phyloP scores from a whole-genome alignment of 1,140 invertebrate species.

The Drosophila ogumai region DNA sequence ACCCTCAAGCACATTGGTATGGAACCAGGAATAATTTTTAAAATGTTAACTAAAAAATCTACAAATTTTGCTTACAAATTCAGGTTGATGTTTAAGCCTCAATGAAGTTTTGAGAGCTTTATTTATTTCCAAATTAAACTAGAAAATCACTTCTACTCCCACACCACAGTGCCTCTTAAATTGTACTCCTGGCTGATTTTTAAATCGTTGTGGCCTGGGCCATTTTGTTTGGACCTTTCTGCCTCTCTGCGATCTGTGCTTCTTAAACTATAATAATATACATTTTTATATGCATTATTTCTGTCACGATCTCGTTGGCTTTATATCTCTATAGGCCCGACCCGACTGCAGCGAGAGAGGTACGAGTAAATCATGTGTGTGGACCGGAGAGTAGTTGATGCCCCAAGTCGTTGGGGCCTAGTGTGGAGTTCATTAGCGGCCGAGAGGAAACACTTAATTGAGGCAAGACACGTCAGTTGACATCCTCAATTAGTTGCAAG shows the following conservation, averaged over 20 bases:
- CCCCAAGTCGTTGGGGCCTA: constrained; percentile 19
- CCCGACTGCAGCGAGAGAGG: constrained; percentile 16
- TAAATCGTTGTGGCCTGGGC: constrained; percentile 30
- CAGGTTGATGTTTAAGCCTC: background rate
- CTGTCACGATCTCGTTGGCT: constrained; percentile 81
- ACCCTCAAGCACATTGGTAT: constrained; percentile 43
- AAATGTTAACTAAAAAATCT: background rate
- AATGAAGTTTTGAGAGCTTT: background rate
- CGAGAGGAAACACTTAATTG: constrained; percentile 73
- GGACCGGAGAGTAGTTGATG: constrained; percentile 41
- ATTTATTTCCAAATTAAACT: background rate
- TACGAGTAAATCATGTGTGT: constrained; percentile 49
- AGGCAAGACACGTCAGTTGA: constrained; percentile 72
- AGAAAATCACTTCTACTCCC: too few relatives aligned
- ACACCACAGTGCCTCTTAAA: constrained; percentile 61
- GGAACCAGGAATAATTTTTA: background rate
- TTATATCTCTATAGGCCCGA: constrained; percentile 74
- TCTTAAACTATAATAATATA: constrained; percentile 74
- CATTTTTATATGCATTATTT: constrained; percentile 82
- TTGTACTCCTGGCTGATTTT: constrained; percentile 39
- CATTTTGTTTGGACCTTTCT: constrained; percentile 53
- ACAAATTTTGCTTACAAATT: background rate
- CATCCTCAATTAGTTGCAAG: constrained; percentile 81
- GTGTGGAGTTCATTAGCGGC: constrained; percentile 45
- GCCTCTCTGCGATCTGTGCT: constrained; percentile 33